phyloP scores from a whole-genome alignment of 2,797 vertebrate genomes.

The Poecile montanus region DNA sequence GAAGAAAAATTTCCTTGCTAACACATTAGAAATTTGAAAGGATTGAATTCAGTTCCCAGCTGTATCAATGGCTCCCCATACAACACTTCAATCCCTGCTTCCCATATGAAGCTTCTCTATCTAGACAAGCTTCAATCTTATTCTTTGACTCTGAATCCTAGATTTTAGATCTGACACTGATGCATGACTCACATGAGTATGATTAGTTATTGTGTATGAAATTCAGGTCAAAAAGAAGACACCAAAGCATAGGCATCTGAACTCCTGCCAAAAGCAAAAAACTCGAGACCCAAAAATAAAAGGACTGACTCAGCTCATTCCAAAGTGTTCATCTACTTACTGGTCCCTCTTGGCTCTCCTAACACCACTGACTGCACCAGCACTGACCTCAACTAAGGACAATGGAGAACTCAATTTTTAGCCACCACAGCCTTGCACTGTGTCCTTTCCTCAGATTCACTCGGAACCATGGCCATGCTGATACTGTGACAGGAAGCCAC shows the following conservation, averaged over 20 bases:
- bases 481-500: not conserved
- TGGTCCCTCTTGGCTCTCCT: not conserved
- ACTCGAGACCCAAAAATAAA: not conserved
- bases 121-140: not conserved
- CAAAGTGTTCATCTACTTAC: not conserved
- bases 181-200: not conserved
- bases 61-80: not conserved
- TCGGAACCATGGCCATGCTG: not conserved
- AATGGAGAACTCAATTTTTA: not conserved
- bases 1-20: not conserved
- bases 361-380: not conserved
- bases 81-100: not conserved
- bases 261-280: not conserved
- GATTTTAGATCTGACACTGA: not conserved
- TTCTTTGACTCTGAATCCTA: not conserved
- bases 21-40: not conserved
- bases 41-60: not conserved
- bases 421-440: not conserved
- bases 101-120: not conserved
- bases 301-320: not conserved
- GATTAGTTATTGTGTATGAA: not conserved
- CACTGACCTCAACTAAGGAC: not conserved
- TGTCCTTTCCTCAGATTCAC: not conserved
- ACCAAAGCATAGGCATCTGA: not conserved
- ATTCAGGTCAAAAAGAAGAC: slow-evolving; percentile 18